Percentiles rank a stretch among this genome's conserved stretches.
Conservation (phyloP, 1,140 invertebrate genomes). For the Formica selysi region DNA sequence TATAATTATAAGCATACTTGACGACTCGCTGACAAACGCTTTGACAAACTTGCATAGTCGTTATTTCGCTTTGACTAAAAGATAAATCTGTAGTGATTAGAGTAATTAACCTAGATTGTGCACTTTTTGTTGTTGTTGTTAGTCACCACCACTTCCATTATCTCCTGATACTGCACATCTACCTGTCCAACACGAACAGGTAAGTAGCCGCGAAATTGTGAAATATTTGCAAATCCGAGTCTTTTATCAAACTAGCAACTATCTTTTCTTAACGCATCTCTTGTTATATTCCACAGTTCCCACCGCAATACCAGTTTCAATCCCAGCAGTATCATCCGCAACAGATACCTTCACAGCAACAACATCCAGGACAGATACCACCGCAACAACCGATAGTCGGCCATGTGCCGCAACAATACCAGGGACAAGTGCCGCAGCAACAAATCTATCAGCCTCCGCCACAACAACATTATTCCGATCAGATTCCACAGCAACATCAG, state of each 20-base stretch:
- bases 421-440: constrained; percentile 63
- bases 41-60: not conserved
- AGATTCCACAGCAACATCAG: constrained; percentile 64
- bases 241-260: not conserved
- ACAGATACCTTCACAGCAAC: constrained; percentile 61
- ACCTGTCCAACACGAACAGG: constrained; percentile 67
- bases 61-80: constrained; percentile 39
- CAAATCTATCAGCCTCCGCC: constrained; percentile 64
- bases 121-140: constrained; percentile 79
- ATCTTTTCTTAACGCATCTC: not conserved
- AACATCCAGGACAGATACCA: constrained; percentile 71
- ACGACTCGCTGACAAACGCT: not conserved
- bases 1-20: constrained; percentile 38
- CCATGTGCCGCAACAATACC: constrained; percentile 54
- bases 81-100: constrained; percentile 67
- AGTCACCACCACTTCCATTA: constrained; percentile 70
- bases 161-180: constrained; percentile 66
- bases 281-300: constrained; percentile 59
- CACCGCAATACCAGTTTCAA: constrained; percentile 51
- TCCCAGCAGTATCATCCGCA: constrained; percentile 54
- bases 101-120: constrained; percentile 79
- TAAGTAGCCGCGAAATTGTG: constrained; percentile 57
- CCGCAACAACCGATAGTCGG: constrained; percentile 72
- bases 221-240: constrained; percentile 6
- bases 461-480: constrained; percentile 69